These are phyloP conservation scores for Hassar affinis DNA, from an alignment of 2,113 vertebrate genomes.

Conservation along the genomic window DNA sequence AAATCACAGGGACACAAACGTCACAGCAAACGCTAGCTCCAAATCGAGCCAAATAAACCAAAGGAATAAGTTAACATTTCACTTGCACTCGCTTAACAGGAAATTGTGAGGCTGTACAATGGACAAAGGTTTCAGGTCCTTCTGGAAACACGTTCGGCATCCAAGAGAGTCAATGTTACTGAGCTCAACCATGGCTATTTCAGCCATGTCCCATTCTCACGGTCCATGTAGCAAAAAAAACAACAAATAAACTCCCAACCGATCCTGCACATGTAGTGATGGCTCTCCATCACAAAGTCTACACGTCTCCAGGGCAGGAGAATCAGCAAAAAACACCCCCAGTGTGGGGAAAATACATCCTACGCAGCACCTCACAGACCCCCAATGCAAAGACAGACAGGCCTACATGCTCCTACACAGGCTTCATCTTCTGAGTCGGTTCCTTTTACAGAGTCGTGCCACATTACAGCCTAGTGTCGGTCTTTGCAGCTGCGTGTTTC, in stretches of 20 bases:
- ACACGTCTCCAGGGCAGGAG: slow-evolving; percentile 31
- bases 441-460: not conserved
- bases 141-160: not conserved
- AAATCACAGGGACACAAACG: slow-evolving; percentile 39
- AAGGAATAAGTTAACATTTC: slow-evolving; percentile 59
- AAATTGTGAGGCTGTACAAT: slow-evolving; percentile 25
- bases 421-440: not conserved
- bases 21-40: slow-evolving; percentile 48
- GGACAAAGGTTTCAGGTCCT: slow-evolving; percentile 1
- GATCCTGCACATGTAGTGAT: slow-evolving; percentile 46
- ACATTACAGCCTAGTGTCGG: not conserved
- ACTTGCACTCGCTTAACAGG: slow-evolving; percentile 35
- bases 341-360: slow-evolving; percentile 54
- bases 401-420: slow-evolving; percentile 5
- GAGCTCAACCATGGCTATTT: not conserved
- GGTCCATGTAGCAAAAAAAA: slow-evolving; percentile 5
- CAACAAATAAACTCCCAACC: slow-evolving; percentile 12
- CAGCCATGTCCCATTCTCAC: not conserved
- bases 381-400: slow-evolving; percentile 36
- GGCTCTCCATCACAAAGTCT: slow-evolving; percentile 40
- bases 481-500: not conserved
- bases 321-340: slow-evolving; percentile 46
- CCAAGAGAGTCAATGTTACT: not conserved
- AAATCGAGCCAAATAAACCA: slow-evolving; percentile 54
- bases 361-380: slow-evolving; percentile 48